Conservation (phyloP, 2,888 invertebrate genomes). For the Ptilodon capucinus region DNA sequence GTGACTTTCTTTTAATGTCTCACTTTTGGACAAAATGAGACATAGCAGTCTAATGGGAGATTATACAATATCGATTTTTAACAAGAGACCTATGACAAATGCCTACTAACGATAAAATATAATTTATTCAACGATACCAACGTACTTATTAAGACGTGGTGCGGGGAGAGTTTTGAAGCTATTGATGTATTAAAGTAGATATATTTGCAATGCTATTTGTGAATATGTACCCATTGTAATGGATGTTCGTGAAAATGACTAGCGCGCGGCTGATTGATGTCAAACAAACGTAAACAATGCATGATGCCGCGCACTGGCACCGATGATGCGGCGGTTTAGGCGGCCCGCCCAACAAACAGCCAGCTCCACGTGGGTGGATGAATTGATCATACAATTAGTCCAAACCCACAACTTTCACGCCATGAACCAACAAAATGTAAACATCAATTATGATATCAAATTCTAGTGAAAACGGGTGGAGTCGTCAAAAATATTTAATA, state of each 20-base stretch:
- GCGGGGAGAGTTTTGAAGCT: slow-evolving; percentile 4
- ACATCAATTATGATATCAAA: slow-evolving; percentile 33
- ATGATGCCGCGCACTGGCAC: slow-evolving; percentile 15
- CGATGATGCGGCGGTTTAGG: too few species aligned
- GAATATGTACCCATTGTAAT: slow-evolving; percentile 34
- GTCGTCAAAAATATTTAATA: too few species aligned
- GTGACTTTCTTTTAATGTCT: too few species aligned
- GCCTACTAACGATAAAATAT: too few species aligned
- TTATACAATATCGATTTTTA: too few species aligned
- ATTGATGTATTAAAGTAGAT: slow-evolving; percentile 15
- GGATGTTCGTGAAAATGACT: slow-evolving; percentile 38
- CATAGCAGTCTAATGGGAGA: too few species aligned
- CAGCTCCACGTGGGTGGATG: slow-evolving; percentile 11
- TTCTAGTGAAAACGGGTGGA: background rate
- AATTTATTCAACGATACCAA: too few species aligned
- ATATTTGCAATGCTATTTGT: slow-evolving; percentile 36
- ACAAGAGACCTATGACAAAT: too few species aligned
- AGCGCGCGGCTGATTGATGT: slow-evolving; percentile 41
- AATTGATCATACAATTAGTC: slow-evolving; percentile 30
- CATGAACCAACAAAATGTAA: slow-evolving; percentile 21
- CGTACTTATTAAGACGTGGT: too few species aligned
- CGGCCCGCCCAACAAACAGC: slow-evolving; percentile 3
- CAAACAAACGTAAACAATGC: slow-evolving; percentile 40
- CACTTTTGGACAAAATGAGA: too few species aligned
- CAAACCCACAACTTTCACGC: slow-evolving; percentile 18